Conservation (phyloP, 2,797 vertebrate species). For the Coilia nasus region DNA sequence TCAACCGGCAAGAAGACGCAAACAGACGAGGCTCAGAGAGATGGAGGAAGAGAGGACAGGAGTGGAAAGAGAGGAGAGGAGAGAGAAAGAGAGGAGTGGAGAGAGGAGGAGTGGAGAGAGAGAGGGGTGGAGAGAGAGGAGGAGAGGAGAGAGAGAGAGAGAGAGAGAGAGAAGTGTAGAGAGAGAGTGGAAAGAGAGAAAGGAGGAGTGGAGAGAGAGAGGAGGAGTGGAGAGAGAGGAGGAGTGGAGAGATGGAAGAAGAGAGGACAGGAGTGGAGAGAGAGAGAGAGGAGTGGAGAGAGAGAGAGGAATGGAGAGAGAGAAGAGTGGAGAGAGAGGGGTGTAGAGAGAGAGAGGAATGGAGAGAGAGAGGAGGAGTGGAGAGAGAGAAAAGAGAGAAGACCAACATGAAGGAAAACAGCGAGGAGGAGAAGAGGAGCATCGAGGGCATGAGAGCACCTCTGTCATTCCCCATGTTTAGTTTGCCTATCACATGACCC, state of each 20-base stretch:
- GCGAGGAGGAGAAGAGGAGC: background rate
- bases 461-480: conserved; percentile 77
- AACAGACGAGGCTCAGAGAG: background rate
- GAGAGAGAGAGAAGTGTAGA: background rate
- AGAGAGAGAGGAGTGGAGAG: too few species aligned
- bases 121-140: too few species aligned
- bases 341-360: too few species aligned
- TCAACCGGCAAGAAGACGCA: background rate
- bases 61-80: background rate
- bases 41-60: background rate
- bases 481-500: conserved; percentile 77
- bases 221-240: background rate
- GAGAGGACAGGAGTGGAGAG: too few species aligned
- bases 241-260: background rate
- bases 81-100: background rate
- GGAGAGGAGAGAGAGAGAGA: background rate
- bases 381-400: background rate
- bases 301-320: too few species aligned
- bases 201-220: background rate
- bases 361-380: too few species aligned
- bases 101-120: background rate
- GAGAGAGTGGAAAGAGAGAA: background rate
- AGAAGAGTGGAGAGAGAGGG: too few species aligned
- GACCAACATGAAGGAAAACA: background rate
- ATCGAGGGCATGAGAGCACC: conserved; percentile 59